Percentiles rank a stretch among this genome's conserved stretches.
Conservation (phyloP, 2,113 vertebrate genomes). For the Chionomys nivalis region DNA sequence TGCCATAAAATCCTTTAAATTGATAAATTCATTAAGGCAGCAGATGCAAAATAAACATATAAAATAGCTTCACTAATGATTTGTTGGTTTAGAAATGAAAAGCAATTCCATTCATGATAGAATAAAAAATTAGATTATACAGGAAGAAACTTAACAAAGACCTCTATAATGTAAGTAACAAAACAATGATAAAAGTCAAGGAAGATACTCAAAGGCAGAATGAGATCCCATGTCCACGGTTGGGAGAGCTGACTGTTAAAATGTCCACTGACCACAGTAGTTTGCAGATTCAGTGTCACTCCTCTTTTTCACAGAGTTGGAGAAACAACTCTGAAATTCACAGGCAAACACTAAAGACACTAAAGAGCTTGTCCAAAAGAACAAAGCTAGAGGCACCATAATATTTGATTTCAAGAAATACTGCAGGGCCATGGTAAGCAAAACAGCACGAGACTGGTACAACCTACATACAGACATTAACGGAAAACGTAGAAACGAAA, state of each 20-base stretch:
- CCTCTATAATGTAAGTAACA: neutral
- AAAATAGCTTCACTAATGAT: neutral
- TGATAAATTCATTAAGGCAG: neutral
- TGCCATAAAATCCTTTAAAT: neutral
- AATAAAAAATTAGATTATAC: neutral
- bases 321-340: neutral
- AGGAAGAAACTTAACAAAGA: neutral
- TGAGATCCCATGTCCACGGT: neutral
- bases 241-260: neutral
- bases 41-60: neutral
- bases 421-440: neutral
- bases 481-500: too few relatives aligned
- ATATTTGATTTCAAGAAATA: neutral
- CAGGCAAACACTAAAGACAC: neutral
- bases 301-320: neutral
- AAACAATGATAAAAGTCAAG: neutral
- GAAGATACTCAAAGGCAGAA: neutral
- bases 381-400: neutral
- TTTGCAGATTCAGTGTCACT: neutral
- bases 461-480: neutral
- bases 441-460: too few relatives aligned
- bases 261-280: neutral
- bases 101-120: neutral
- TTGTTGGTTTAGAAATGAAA: neutral
- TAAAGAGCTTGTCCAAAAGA: neutral